phyloP scores from a whole-genome alignment of 1,140 invertebrate genomes.

The Mactra quadrangularis region DNA sequence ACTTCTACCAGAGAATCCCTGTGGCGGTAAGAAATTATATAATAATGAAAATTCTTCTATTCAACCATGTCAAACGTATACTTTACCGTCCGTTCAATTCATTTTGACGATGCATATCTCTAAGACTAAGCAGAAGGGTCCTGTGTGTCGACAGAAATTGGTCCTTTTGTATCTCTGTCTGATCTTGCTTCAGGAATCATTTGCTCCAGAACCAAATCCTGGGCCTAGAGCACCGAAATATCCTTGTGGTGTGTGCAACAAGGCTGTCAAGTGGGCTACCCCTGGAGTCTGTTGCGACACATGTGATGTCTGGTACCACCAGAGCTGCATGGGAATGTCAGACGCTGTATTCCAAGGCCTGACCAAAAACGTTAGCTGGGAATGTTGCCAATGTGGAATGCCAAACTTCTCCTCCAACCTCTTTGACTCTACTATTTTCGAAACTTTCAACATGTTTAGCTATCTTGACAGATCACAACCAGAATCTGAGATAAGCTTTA shows the following conservation, averaged over 20 bases:
- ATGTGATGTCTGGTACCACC: conserved; percentile 39
- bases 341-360: conserved; percentile 14
- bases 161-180: conserved; percentile 30
- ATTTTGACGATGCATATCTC: neutral
- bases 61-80: too few relatives aligned
- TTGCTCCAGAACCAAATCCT: conserved; percentile 51
- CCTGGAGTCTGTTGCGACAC: conserved; percentile 46
- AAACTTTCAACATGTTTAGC: conserved; percentile 2
- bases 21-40: too few relatives aligned
- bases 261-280: conserved; percentile 25
- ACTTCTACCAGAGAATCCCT: too few relatives aligned
- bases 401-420: conserved; percentile 54
- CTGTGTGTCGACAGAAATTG: conserved; percentile 24
- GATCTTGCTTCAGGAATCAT: conserved; percentile 26
- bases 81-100: too few relatives aligned
- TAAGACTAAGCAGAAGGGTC: neutral
- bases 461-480: neutral
- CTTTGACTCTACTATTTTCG: conserved; percentile 46
- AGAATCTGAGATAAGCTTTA: conserved; percentile 46
- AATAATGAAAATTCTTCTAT: too few relatives aligned
- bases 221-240: conserved; percentile 17
- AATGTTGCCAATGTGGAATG: conserved; percentile 50
- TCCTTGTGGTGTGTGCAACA: conserved; percentile 28
- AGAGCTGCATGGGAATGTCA: conserved; percentile 45
- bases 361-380: conserved; percentile 28